Conservation (phyloP, 2,888 invertebrate species). For the Idaea dimidiata region DNA sequence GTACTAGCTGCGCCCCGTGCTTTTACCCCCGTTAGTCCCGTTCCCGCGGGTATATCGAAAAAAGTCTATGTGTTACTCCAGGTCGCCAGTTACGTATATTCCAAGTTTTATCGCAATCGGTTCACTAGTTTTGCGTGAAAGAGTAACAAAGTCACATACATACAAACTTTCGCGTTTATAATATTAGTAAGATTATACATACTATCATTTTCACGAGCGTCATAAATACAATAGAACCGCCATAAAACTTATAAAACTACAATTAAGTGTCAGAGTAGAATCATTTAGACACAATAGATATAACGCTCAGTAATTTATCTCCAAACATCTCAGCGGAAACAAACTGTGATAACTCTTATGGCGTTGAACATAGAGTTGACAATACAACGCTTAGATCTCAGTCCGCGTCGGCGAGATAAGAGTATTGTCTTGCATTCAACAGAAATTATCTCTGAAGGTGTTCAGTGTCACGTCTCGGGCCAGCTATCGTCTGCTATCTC, state of each 20-base stretch:
- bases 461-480: slow-evolving; percentile 15
- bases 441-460: slow-evolving; percentile 13
- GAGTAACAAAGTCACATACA: too few relatives aligned
- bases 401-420: slow-evolving; percentile 6
- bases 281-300: neutral
- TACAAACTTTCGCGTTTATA: too few relatives aligned
- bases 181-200: too few relatives aligned
- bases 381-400: neutral
- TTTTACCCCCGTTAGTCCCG: too few relatives aligned
- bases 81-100: too few relatives aligned
- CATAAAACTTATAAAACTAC: neutral
- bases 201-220: too few relatives aligned
- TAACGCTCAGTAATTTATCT: neutral
- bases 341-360: neutral
- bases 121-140: too few relatives aligned
- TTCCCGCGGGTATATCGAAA: too few relatives aligned
- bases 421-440: slow-evolving; percentile 7
- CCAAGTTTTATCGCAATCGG: too few relatives aligned
- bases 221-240: too few relatives aligned
- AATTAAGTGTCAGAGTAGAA: neutral
- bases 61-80: too few relatives aligned
- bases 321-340: neutral
- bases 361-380: neutral
- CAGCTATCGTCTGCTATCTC: slow-evolving; percentile 12
- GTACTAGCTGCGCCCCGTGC: too few relatives aligned